Percentiles rank a stretch among this genome's conserved stretches.
phyloP scores from a whole-genome alignment of 2,113 vertebrate genomes.

The cattle (Bos taurus) region ARS-UCD2.0 NC_037336.1:3874501-3875000 shows the following conservation, averaged over 20 bases:
- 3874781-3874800: too few relatives aligned
- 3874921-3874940: too few relatives aligned
- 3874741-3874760: not conserved
- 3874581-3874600: not conserved
- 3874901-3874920: too few relatives aligned
- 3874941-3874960: too few relatives aligned
- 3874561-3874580: not conserved
- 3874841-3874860: too few relatives aligned
- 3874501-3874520: not conserved
- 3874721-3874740: not conserved
- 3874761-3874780: too few relatives aligned
- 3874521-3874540: not conserved
- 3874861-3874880: too few relatives aligned
- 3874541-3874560: not conserved
- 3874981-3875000: too few relatives aligned
- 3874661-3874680: not conserved
- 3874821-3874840: too few relatives aligned
- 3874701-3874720: not conserved
- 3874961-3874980: too few relatives aligned
- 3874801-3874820: too few relatives aligned
- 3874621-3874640: not conserved
- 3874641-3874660: not conserved
- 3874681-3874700: not conserved
- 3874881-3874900: too few relatives aligned
- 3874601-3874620: not conserved